phyloP scores from a whole-genome alignment of 2,888 invertebrate species.

The Trissoscelio sp. region DNA sequence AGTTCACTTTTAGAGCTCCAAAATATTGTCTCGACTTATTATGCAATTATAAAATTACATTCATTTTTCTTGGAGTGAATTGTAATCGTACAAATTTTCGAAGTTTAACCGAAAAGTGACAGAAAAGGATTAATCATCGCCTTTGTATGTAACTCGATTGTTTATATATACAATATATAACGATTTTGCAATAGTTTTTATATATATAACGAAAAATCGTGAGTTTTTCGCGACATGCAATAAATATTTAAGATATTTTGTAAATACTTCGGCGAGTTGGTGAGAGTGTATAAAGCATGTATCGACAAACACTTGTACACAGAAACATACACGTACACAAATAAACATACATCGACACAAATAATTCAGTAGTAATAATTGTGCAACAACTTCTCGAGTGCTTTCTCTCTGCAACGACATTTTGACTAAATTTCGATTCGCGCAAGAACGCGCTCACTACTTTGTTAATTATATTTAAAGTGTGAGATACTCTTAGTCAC shows the following conservation, averaged over 20 bases:
- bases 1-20: neutral
- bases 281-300: conserved; percentile 58
- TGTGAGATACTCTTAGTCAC: conserved; percentile 36
- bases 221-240: conserved; percentile 52
- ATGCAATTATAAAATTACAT: too few relatives aligned
- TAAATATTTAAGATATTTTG: conserved; percentile 64
- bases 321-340: conserved; percentile 36
- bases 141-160: conserved; percentile 53
- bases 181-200: conserved; percentile 59
- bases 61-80: too few relatives aligned
- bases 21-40: conserved; percentile 6
- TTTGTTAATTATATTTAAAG: conserved; percentile 49
- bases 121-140: conserved; percentile 34
- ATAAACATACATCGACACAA: conserved; percentile 28
- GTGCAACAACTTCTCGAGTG: conserved; percentile 52
- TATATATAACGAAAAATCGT: conserved; percentile 46
- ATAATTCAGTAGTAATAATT: conserved; percentile 58
- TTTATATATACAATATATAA: conserved; percentile 56
- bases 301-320: conserved; percentile 48
- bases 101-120: conserved; percentile 10
- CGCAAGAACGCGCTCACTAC: conserved; percentile 10
- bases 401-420: conserved; percentile 57
- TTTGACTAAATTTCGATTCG: conserved; percentile 53
- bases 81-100: neutral
- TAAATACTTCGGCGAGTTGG: conserved; percentile 50